Evolutionary conservation across 1,140 invertebrate genomes (phyloP).

Genomic region (Chelonus insularis): DNA sequence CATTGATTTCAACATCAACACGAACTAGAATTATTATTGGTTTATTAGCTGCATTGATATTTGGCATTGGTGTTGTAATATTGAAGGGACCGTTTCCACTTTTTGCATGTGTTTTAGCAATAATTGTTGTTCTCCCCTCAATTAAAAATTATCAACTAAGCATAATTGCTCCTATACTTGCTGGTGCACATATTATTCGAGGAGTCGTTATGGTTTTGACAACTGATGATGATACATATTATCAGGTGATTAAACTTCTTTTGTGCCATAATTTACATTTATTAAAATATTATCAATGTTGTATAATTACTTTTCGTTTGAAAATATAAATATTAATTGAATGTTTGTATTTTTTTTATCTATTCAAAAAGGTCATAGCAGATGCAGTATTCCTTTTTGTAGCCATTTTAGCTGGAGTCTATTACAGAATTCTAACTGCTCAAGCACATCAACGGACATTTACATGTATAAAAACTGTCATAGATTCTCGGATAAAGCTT

Average conservation of each 20-base stretch:
- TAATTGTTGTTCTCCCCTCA: conserved; percentile 48
- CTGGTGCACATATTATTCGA: conserved; percentile 35
- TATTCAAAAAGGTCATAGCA: conserved; percentile 76
- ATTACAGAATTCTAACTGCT: conserved; percentile 85
- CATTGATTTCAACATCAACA: conserved; percentile 41
- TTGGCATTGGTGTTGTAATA: conserved; percentile 45
- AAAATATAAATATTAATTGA: neutral
- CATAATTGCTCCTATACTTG: conserved; percentile 40
- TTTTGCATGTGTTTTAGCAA: conserved; percentile 44
- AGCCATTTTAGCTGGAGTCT: conserved; percentile 78
- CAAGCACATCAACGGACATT: conserved; percentile 83
- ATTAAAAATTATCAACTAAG: conserved; percentile 40
- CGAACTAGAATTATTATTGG: conserved; percentile 46
- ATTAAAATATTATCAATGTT: neutral
- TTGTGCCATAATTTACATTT: neutral
- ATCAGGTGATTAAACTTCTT: conserved; percentile 41
- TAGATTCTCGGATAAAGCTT: conserved; percentile 88
- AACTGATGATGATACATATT: conserved; percentile 34
- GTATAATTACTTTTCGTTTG: too few relatives aligned
- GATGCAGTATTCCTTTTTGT: conserved; percentile 76
- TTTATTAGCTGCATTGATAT: conserved; percentile 40
- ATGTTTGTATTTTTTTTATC: too few relatives aligned
- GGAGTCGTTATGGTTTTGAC: conserved; percentile 31
- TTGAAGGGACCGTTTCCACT: conserved; percentile 42
- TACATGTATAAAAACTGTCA: conserved; percentile 83